Base-by-base conservation (phyloP, 2,797 vertebrate genomes). In the Tragelaphus eurycerus region DNA sequence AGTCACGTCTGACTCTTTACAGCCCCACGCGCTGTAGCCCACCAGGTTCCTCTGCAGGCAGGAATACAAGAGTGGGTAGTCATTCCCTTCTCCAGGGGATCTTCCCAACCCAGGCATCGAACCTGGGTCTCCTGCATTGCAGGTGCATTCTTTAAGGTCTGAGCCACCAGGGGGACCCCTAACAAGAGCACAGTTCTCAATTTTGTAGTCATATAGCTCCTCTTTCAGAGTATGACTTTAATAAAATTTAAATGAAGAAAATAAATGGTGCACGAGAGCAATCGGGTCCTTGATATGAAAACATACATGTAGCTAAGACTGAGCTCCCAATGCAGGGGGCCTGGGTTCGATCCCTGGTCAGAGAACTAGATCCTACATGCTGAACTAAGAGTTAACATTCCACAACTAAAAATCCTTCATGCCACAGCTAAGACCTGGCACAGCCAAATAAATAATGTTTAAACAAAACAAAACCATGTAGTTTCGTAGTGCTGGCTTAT, bases 161-260 rank as follows among this genome's bases (percentile, higher is more conserved):
- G 38, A 76, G 23, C 12, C 71, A 76, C 38, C 38, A 76, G 71
- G 23, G 34, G 38, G 38, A 76, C 23, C 25, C 71, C 71, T 76
- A 76, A 76, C 38, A 46, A 27, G 71, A 76, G 71, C 34, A 76
- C 7, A 76, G 23, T 76, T 46, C 89, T 62, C 82, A 59, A 52
- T 83, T 96, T 71, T 89, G 34, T 95, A 71, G 62, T 97, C 55
- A 54, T 14, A 29, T 50, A 79, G 64, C 64, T 96, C 21, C 71
- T 96, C 43, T 92, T 95, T 90, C 93, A 89, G 62, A 95, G 2
- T 81, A 21, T 94, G 59, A 43, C 54, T 92, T 97, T 87, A 52
- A 34, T 87, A 95, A 90, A 95, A 90, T 84, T 85, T 52, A 57
- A 81, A 43, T 76, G 54, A 67, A 93, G 27, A 90, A 97, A 90